Evolutionary conservation across 2,888 invertebrate genomes (phyloP).

Genomic region (Peribatodes rhomboidaria): DNA sequence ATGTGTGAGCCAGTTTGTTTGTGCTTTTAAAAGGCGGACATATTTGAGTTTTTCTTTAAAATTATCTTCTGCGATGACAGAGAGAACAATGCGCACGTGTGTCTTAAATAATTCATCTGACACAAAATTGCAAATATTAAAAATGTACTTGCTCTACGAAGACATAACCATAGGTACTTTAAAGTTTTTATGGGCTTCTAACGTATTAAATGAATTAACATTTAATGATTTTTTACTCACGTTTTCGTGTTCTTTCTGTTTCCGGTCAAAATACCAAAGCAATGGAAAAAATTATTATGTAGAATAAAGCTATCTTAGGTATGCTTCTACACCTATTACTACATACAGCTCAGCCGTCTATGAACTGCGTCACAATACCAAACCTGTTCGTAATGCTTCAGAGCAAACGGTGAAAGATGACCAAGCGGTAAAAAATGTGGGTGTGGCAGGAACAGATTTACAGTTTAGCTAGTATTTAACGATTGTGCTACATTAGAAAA

Average conservation of each 20-base stretch:
- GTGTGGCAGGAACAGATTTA: background rate
- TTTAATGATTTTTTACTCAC: too few species aligned
- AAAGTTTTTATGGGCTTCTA: too few species aligned
- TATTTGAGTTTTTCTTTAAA: slow-evolving; percentile 1
- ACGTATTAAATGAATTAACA: too few species aligned
- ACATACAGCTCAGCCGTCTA: slow-evolving; percentile 8
- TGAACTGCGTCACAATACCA: slow-evolving; percentile 30
- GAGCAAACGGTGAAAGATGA: slow-evolving; percentile 30
- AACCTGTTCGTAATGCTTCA: slow-evolving; percentile 23
- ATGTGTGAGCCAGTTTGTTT: slow-evolving; percentile 25
- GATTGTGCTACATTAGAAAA: background rate
- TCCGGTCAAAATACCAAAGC: background rate
- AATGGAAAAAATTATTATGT: too few species aligned
- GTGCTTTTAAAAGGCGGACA: slow-evolving; percentile 4
- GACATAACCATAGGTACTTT: too few species aligned
- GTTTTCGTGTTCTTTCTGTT: background rate
- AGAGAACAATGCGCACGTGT: background rate
- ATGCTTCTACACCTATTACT: background rate
- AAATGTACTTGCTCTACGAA: too few species aligned
- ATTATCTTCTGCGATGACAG: background rate
- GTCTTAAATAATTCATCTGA: too few species aligned
- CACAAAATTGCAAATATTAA: too few species aligned
- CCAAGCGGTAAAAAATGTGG: slow-evolving; percentile 29
- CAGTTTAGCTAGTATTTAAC: background rate
- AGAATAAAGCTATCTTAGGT: background rate